Evolutionary conservation across 2,113 vertebrate species (phyloP).

Genomic region (Sylvilagus bachmani): DNA sequence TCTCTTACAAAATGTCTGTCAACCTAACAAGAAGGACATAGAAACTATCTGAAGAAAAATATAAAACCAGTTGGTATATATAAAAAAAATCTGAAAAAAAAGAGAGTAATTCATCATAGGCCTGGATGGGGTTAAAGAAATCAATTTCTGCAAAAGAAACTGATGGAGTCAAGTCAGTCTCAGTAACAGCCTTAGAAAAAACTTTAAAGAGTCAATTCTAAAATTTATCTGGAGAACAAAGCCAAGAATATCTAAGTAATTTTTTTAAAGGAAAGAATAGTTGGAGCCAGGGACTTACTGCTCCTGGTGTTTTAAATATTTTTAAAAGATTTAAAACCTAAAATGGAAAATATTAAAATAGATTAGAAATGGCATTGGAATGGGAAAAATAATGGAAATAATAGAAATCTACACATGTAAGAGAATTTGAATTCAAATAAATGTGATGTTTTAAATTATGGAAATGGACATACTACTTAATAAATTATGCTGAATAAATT

Average conservation of each 20-base stretch:
- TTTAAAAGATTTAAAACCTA: background rate
- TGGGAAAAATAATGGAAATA: background rate
- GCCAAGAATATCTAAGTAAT: slow-evolving; percentile 27
- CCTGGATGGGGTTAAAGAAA: background rate
- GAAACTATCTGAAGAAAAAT: background rate
- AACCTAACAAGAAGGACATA: background rate
- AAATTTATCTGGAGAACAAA: slow-evolving; percentile 49
- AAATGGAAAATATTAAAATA: slow-evolving; percentile 5
- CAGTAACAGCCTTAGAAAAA: background rate
- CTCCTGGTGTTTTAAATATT: background rate
- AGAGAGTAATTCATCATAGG: slow-evolving; percentile 10
- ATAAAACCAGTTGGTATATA: background rate
- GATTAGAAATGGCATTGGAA: background rate
- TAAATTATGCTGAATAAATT: slow-evolving; percentile 1
- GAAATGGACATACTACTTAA: background rate
- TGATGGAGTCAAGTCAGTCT: background rate
- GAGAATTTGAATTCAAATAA: background rate
- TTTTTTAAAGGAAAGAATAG: slow-evolving; percentile 11
- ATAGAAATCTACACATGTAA: background rate
- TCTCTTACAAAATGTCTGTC: background rate
- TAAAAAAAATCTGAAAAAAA: slow-evolving; percentile 8
- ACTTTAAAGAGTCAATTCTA: background rate
- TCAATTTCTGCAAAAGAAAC: slow-evolving; percentile 33
- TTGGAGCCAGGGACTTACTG: background rate
- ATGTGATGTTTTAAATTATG: slow-evolving; percentile 29